These are phyloP conservation scores for Pemphredon lugubris DNA, from an alignment of 2,888 invertebrate genomes.

Conservation along the genomic window DNA sequence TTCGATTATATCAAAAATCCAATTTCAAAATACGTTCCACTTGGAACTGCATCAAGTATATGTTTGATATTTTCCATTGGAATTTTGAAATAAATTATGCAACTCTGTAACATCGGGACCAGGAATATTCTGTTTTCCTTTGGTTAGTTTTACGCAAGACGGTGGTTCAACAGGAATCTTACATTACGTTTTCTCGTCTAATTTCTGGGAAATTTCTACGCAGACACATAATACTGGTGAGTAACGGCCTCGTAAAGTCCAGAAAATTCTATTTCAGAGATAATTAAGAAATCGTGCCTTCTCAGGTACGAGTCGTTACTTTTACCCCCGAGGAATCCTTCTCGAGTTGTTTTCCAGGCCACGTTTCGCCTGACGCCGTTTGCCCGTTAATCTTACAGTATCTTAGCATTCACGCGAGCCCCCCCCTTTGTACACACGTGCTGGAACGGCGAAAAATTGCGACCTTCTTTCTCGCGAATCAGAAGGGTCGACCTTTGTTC, in stretches of 20 bases:
- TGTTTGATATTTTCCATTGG: no score
- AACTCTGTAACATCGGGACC: no score
- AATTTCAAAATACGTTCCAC: no score
- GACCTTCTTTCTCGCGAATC: slow-evolving; percentile 20
- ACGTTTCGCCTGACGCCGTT: slow-evolving; percentile 41
- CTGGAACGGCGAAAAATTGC: slow-evolving; percentile 32
- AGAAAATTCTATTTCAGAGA: slow-evolving; percentile 25
- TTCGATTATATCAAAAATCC: no score
- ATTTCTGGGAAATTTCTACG: neutral
- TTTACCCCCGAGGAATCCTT: slow-evolving; percentile 34
- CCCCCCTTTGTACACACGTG: neutral
- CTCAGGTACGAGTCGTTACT: slow-evolving; percentile 30
- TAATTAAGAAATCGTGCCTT: slow-evolving; percentile 48
- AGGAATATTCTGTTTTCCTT: no score
- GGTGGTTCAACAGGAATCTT: no score
- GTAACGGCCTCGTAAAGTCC: no score
- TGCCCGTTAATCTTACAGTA: slow-evolving; percentile 45
- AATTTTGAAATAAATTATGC: no score
- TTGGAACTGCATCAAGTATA: no score
- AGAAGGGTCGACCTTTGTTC: neutral
- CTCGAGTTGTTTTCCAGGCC: slow-evolving; percentile 30
- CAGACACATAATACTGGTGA: neutral
- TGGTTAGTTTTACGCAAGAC: no score
- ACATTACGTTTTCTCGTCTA: no score
- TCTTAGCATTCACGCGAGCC: slow-evolving; percentile 17